Evolutionary conservation across 2,113 vertebrate species (phyloP), one percentile per base, ranked within the genome.

Genomic region (Neoarius graeffei): DNA sequence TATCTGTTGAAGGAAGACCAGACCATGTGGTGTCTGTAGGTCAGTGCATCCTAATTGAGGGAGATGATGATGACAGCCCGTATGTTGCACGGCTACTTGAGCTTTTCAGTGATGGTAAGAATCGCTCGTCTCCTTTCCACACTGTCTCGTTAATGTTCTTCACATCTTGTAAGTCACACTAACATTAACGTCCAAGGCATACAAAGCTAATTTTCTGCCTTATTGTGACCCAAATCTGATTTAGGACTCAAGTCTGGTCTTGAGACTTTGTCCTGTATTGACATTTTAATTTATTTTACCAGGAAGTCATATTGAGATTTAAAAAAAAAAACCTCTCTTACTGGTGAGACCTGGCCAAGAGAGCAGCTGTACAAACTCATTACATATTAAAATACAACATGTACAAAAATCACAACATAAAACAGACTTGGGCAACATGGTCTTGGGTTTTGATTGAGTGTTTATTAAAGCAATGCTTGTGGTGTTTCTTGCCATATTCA

Each of bases 1-100:
- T 99, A 91, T 92, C 92, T 69, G 92, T 91, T 20, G 94, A 95
- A 88, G 95, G 91, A n/a, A 92, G 83, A 82, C 88, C 85, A 0
- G 88, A 83, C 69, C 87, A 93, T 74, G 92, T 91, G 30, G 92
- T 99, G 64, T 90, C 86, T 0, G 87, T 94, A 2, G 97, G 96
- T 0, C 95, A 98, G 42, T 97, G 95, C 90, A 93, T 99, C 88
- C 92, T 99, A 86, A 96, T 99, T 23, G 96, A 97, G 91, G 95
- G 96, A 0, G 90, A 95, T 0, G 92, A 97, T 20, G 95, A 97
- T 3, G 94, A 98, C 81, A 93, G 93, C 35, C 97, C 97, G 0
- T 97, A 95, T 25, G 95, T 99, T 69, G 98, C 97, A 87, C 96
- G 94, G 66, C 94, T 99, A 42, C 4, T 95, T 80, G 90, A 95